Base-by-base conservation (phyloP, 2,113 vertebrate genomes). In the Saguinus imperator region DNA sequence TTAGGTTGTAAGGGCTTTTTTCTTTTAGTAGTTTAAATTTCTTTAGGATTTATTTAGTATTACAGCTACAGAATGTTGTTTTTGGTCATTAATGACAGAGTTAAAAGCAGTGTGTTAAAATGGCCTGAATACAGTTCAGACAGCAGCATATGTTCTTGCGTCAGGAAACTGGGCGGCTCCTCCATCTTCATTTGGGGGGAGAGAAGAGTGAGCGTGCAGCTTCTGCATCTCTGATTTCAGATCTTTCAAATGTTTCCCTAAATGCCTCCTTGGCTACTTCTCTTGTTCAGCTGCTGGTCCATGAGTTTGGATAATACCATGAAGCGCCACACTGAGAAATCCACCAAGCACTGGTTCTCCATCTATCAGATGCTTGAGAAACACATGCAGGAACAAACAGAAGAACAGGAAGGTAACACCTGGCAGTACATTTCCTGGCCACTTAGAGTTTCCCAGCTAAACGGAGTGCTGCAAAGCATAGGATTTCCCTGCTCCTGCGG, bases 331-430 rank as follows among this genome's bases (percentile, higher is more conserved):
- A 97, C 98, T 0, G 99, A 99, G 97, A 99, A 99, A 94, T 99
- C 99, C 20, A 99, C 98, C 77, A 99, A 98, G 94, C 99, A 99
- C 97, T 99, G 99, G 99, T 99, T 99, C 98, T 99, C 99, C n/a
- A 93, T 99, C 96, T 99, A 99, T 98, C 99, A 99, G 98, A 99
- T 99, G 98, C 97, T 99, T 16, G 99, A 99, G 98, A 98, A 99
- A 76, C 99, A 99, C 68, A 98, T 99, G 94, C 99, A 99, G 89
- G 99, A 99, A 7, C 98, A 99, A 57, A 98, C 97, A 75, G 97
- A 95, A 16, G 97, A 98, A 50, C 81, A 97, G 27, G 95, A 98
- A 98, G 99, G 99, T 99, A 98, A 97, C 40, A 2, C 25, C 52
- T 23, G 0, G 50, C 8, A 5, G 9, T 13, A 32, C 14, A 14